Base-by-base conservation (phyloP, 1,140 invertebrate species). In the Calliopsis andreniformis region DNA sequence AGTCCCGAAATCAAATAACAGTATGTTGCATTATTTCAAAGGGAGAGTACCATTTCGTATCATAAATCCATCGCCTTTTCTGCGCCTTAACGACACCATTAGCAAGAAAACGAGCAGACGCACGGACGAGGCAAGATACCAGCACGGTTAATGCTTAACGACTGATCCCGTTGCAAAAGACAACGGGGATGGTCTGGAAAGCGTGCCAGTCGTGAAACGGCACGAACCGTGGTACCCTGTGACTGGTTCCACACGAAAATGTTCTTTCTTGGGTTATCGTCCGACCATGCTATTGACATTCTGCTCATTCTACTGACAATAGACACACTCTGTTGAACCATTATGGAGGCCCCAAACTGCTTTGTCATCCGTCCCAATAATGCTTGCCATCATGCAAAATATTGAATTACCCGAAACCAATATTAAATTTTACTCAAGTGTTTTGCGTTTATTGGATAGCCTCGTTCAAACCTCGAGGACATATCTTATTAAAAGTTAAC, bases 201-300 rank as follows among this genome's bases (percentile, higher is more conserved):
- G 55, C 62, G 67, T 84, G 61, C 82, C 82, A 82, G 83, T 58
- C 68, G 59, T 56, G 70, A 70, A 77, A 45, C 68, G 82, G 83
- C 80, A 84, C 83, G 79, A 63, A 25, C 51, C 51, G 23, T 32
- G 30, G 39, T 28, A 49, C 64, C 51, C 61, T 69, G 42, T 70
- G 71, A 71, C 66, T 68, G 78, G 63, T 47, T 35, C 43, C 28
- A 30, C 82, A 81, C 78, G 75, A 71, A 84, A 80, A 78, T 71
- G 64, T 78, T 80, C 80, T 70, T 28, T 10, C 35, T 39, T 39
- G 35, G n/a, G n/a, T n/a, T n/a, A n/a, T n/a, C n/a, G n/a, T n/a
- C n/a, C n/a, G n/a, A n/a, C n/a, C n/a, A n/a, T n/a, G n/a, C n/a
- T n/a, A n/a, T n/a, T n/a, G n/a, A n/a, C n/a, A n/a, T n/a, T n/a